These are phyloP conservation scores for Polyploca ridens DNA, from an alignment of 2,888 invertebrate species.

Conservation along the genomic window DNA sequence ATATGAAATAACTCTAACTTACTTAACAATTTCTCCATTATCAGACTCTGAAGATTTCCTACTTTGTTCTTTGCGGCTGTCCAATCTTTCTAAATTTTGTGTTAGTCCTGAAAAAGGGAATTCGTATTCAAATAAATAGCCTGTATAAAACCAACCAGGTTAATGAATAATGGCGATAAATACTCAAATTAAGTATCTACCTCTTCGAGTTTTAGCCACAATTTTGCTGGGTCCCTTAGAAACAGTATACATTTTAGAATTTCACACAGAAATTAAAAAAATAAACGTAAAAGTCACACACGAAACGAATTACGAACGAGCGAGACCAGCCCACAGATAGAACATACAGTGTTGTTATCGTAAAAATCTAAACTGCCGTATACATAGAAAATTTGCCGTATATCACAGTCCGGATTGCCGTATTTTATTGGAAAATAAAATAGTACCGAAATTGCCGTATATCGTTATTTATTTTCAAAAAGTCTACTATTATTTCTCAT, in stretches of 20 bases:
- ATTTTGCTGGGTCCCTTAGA: constrained; percentile 95
- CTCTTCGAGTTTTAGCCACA: constrained; percentile 93
- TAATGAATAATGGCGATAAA: constrained; percentile 20
- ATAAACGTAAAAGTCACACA: constrained; percentile 68
- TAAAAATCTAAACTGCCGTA: too few species aligned
- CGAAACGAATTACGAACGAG: constrained; percentile 39
- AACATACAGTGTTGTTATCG: too few species aligned
- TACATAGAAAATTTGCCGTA: too few species aligned
- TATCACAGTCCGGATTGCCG: too few species aligned
- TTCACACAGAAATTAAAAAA: constrained; percentile 69
- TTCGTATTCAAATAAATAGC: constrained; percentile 49
- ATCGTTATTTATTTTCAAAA: too few species aligned
- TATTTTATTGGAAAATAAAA: too few species aligned
- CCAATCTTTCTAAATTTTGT: constrained; percentile 92
- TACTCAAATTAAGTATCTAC: constrained; percentile 63
- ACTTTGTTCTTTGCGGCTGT: constrained; percentile 88
- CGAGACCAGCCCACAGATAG: constrained; percentile 37
- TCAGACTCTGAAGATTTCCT: constrained; percentile 88
- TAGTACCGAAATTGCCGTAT: too few species aligned
- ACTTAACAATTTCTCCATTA: constrained; percentile 88
- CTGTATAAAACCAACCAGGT: constrained; percentile 39
- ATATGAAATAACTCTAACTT: constrained; percentile 52
- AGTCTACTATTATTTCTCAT: too few species aligned
- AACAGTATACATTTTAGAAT: constrained; percentile 92
- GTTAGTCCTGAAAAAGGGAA: constrained; percentile 86